Conservation (phyloP, 2,888 invertebrate species). For the Erpobdella octoculata region DNA sequence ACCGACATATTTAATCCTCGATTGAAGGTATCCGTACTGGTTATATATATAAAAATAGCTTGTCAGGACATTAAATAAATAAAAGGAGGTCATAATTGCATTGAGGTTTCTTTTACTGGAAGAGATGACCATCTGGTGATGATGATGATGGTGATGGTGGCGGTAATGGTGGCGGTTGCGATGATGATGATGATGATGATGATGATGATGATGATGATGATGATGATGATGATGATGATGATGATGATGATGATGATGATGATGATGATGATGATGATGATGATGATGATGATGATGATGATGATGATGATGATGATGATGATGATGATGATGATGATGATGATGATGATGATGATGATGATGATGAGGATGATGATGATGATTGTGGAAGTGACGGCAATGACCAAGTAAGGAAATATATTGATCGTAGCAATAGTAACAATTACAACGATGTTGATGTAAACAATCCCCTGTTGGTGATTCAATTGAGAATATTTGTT, state of each 20-base stretch:
- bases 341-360: slow-evolving; percentile 1
- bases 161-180: background rate
- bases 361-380: background rate
- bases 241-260: background rate
- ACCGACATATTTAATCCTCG: too few species aligned
- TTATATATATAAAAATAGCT: too few species aligned
- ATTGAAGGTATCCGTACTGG: too few species aligned
- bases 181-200: background rate
- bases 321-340: slow-evolving; percentile 18
- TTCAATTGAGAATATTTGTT: too few species aligned
- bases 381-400: background rate
- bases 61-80: too few species aligned
- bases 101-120: too few species aligned
- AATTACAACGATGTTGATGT: too few species aligned
- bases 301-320: background rate
- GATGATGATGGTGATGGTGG: background rate
- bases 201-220: slow-evolving; percentile 12
- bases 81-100: too few species aligned
- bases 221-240: background rate
- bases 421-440: too few species aligned
- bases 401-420: background rate
- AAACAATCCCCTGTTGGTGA: too few species aligned
- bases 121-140: too few species aligned
- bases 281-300: background rate
- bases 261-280: slow-evolving; percentile 1